Evolutionary conservation across 2,888 invertebrate genomes (phyloP), one percentile per base, ranked within the genome.

Genomic region (Coelogynopora nodosa): DNA sequence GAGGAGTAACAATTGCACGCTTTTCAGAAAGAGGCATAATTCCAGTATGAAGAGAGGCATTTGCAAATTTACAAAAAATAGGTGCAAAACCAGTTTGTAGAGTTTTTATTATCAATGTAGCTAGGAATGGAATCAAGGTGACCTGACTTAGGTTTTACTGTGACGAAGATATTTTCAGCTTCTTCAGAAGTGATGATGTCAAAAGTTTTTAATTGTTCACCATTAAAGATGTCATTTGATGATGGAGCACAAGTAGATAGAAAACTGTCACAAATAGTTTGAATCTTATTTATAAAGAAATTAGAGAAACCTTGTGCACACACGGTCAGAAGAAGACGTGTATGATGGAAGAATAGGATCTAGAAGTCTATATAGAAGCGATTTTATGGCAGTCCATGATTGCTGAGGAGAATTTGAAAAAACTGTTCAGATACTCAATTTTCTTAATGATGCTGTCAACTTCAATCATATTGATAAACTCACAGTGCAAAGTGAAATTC

Each of bases 1-100:
- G 67, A 23, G 87, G 87, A 5, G 49, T 87, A 26, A 87, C 31
- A 13, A 87, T 26, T 30, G 85, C 87, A 67, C 28, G 27, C 67
- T 87, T 87, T 27, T 26, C 29, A 29, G 80, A 23, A 26, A 29
- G 5, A 23, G 2, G 80, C 27, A 80, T 27, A 80, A 23, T 80
- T 80, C n/a, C n/a, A 10, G 80, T 80, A 26, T 80, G n/a, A 80
- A 80, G 80, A 29, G 27, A 26, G n/a, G 29, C 29, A 80, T 80
- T 80, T 5, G 80, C 80, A 23, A 80, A 23, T 80, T 80, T 80
- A 80, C 80, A 80, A 23, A 80, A 29, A 26, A 80, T 80, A 80
- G 80, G 80, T 2, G n/a, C 80, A 29, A 80, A 80, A 26, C 2
- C 80, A 29, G 27, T 80, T 80, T 80, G 23, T 27, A 80, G 80